Evolutionary conservation across 2,113 vertebrate genomes (phyloP).

Genomic region (Mastomys coucha): DNA sequence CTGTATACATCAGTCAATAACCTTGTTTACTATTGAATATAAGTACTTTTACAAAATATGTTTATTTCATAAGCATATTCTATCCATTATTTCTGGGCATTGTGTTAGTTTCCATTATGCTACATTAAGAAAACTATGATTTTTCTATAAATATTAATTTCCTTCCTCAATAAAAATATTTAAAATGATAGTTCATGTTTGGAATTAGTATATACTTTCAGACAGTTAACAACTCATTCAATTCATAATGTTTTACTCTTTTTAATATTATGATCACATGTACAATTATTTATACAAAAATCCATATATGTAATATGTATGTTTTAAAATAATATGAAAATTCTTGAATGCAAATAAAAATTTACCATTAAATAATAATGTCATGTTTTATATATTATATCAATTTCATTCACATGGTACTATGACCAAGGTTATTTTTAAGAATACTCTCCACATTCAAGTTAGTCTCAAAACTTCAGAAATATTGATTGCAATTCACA

Average conservation of each 20-base stretch:
- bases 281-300: not conserved
- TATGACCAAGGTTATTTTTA: not conserved
- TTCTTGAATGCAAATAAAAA: not conserved
- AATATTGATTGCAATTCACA: not conserved
- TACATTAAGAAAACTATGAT: not conserved
- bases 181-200: not conserved
- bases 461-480: not conserved
- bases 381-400: not conserved
- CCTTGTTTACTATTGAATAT: not conserved
- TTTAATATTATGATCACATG: not conserved
- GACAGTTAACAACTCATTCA: not conserved
- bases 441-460: not conserved
- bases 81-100: not conserved
- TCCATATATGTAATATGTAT: not conserved
- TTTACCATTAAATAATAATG: not conserved
- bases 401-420: not conserved
- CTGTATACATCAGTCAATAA: not conserved
- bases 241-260: not conserved
- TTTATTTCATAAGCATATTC: not conserved
- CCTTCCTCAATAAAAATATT: not conserved
- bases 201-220: not conserved
- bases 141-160: not conserved
- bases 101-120: not conserved
- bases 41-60: not conserved
- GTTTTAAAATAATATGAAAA: not conserved